phyloP scores from a whole-genome alignment of 1,140 invertebrate genomes.

The Trinorchestia longiramus region DNA sequence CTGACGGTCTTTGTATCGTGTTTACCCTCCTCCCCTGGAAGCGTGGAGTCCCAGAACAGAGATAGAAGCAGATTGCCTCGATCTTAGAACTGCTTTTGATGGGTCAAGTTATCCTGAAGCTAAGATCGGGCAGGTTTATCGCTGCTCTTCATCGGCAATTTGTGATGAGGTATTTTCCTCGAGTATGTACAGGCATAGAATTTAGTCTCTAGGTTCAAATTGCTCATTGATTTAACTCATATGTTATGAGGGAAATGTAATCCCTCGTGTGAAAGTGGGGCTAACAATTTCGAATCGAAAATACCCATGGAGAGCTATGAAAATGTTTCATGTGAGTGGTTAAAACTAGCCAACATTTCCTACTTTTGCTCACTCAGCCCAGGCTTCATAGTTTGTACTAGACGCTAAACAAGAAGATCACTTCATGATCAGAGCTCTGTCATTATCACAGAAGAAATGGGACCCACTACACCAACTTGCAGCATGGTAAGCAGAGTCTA shows the following conservation, averaged over 20 bases:
- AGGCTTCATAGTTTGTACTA: neutral
- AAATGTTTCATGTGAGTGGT: neutral
- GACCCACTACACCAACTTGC: neutral
- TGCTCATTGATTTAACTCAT: neutral
- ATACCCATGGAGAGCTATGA: neutral
- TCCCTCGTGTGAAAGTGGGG: too few species aligned
- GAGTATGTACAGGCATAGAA: neutral
- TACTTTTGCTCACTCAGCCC: neutral
- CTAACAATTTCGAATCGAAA: neutral
- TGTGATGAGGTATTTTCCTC: neutral
- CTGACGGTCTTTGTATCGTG: neutral
- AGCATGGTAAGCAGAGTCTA: neutral
- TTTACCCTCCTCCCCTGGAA: neutral
- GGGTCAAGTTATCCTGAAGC: neutral
- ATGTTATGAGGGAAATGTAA: neutral
- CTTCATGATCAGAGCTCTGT: neutral
- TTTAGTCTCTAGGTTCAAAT: neutral
- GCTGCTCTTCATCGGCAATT: neutral
- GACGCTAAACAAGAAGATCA: neutral
- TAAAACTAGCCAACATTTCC: neutral
- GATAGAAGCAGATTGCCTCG: neutral
- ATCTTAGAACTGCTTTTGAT: neutral
- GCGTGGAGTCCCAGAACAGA: neutral
- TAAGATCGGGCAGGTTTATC: neutral
- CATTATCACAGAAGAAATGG: neutral